Evolutionary conservation across 2,888 invertebrate species (phyloP).

Genomic region (Aphodius granarius): DNA sequence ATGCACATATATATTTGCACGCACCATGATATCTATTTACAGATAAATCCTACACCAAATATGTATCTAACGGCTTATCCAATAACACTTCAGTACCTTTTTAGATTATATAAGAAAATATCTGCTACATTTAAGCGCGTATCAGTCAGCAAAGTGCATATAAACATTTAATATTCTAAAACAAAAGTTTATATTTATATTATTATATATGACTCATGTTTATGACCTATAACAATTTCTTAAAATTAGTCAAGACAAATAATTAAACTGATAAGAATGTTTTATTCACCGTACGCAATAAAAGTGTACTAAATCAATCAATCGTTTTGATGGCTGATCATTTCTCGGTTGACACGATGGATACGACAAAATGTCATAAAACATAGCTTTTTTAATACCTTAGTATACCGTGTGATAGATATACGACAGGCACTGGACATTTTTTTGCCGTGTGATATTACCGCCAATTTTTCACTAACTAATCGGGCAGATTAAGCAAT

Average conservation of each 20-base stretch:
- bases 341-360: not conserved
- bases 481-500: not conserved
- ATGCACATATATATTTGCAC: not conserved
- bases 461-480: not conserved
- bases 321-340: not conserved
- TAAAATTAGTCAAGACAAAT: not conserved
- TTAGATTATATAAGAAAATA: not conserved
- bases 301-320: not conserved
- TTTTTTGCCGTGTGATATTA: not conserved
- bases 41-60: not conserved
- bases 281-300: not conserved
- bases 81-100: not conserved
- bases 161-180: too few relatives aligned
- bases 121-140: not conserved
- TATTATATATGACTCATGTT: not conserved
- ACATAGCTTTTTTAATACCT: not conserved
- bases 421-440: not conserved
- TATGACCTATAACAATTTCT: not conserved
- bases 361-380: not conserved
- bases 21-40: not conserved
- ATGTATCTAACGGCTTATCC: not conserved
- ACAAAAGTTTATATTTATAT: too few relatives aligned
- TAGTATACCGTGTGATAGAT: not conserved
- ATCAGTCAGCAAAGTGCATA: not conserved
- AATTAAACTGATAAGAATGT: not conserved